Evolutionary conservation across 2,797 vertebrate genomes (phyloP).

Genomic region (Dicrostonyx torquatus): DNA sequence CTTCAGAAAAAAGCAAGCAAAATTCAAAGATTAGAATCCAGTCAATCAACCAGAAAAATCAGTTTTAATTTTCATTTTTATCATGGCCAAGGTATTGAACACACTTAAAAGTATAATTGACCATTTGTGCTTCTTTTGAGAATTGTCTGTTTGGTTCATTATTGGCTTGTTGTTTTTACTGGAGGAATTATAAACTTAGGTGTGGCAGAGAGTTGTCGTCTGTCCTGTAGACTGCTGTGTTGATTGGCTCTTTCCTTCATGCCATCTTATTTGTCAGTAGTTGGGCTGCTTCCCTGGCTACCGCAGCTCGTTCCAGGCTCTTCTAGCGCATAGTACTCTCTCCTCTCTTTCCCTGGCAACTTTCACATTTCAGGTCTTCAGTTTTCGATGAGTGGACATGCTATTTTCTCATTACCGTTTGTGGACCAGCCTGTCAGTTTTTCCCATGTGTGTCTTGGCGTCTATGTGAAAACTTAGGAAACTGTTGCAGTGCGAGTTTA

Average conservation of each 20-base stretch:
- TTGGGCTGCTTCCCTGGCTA: neutral
- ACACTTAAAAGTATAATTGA: neutral
- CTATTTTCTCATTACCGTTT: neutral
- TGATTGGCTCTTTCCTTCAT: neutral
- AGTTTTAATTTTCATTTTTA: neutral
- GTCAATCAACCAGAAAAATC: slow-evolving; percentile 13
- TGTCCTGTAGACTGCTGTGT: neutral
- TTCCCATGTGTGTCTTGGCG: neutral
- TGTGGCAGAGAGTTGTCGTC: neutral
- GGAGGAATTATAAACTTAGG: neutral
- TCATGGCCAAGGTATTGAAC: neutral
- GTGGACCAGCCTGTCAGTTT: neutral
- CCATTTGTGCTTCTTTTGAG: neutral
- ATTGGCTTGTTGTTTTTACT: neutral
- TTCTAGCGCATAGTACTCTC: neutral
- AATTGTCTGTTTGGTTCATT: neutral
- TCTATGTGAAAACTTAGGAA: neutral
- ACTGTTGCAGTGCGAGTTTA: neutral
- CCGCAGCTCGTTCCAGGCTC: neutral
- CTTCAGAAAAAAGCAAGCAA: slow-evolving; percentile 33
- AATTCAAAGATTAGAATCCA: slow-evolving; percentile 38
- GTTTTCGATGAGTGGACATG: neutral
- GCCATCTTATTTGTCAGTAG: neutral
- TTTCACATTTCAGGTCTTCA: neutral
- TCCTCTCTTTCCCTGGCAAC: neutral